Evolutionary conservation across 2,888 invertebrate species (phyloP), one percentile per base, ranked within the genome.

Genomic region (Acleris sparsana): DNA sequence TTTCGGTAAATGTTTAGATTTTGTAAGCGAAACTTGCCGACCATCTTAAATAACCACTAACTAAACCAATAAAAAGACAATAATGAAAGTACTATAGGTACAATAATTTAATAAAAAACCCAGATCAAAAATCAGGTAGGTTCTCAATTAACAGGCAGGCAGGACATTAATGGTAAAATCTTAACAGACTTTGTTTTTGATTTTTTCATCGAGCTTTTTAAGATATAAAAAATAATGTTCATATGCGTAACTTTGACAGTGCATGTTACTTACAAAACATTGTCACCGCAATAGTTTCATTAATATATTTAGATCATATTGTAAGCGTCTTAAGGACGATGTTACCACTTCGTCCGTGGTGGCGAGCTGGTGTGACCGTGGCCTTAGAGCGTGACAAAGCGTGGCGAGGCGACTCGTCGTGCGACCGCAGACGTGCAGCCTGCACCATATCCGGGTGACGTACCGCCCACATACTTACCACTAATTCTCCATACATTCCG

Each of bases 401-500:
- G 67, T 66, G 53, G 70, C 65, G 51, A 53, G 57, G 70, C 55
- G 65, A 53, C 68, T 69, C 59, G 67, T 68, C 71, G 68, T 71
- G 66, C 67, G 68, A 71, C 68, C 71, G 53, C 69, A 70, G 69
- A 51, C 66, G 67, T 66, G 59, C 67, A 64, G 60, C 52, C 67
- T 67, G 64, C 68, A 70, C 20, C 62, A 76, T 73, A 82, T 83
- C 80, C 85, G 86, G 82, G 82, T 83, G 77, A 76, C 73, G 73
- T 72, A 73, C 71, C 73, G 67, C 71, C 69, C 69, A 72, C 76
- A 71, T 70, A 72, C 73, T 77, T 75, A 79, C 78, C 71, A 74
- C 76, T 76, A 82, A 79, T 77, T 76, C 76, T 79, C 74, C 66
- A 72, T 66, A 78, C 80, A 86, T 83, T 75, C 82, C 76, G 72